Conservation (phyloP, 92 coral and sea anemone species). For the Parazoanthus darwini region DNA sequence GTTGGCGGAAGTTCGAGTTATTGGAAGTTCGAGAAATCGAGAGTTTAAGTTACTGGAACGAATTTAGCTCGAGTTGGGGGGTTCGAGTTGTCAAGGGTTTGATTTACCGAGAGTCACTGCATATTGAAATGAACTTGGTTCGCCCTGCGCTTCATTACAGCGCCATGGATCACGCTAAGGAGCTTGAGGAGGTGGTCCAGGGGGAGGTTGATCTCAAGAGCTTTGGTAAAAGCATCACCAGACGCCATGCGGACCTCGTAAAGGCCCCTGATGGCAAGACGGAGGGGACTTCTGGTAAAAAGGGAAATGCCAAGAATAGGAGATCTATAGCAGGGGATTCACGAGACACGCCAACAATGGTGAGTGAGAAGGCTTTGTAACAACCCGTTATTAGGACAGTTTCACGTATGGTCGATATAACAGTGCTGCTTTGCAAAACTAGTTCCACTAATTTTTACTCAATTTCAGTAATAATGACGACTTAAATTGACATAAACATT, state of each 20-base stretch:
- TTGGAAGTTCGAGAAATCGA: too few species aligned
- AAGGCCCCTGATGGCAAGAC: conserved; percentile 68
- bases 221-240: conserved; percentile 57
- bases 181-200: conserved; percentile 53
- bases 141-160: conserved; percentile 33
- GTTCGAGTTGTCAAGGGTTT: too few species aligned
- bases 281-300: conserved; percentile 62
- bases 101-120: not conserved
- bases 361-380: conserved; percentile 9
- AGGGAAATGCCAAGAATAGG: conserved; percentile 67
- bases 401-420: too few species aligned
- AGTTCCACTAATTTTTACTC: too few species aligned
- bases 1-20: too few species aligned
- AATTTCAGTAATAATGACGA: too few species aligned
- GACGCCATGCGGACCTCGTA: conserved; percentile 92
- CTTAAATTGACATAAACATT: too few species aligned
- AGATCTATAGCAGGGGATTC: conserved; percentile 53
- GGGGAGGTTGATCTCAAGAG: conserved; percentile 83
- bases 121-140: not conserved
- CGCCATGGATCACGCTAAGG: conserved; percentile 81
- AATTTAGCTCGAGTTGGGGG: too few species aligned
- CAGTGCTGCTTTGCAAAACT: too few species aligned
- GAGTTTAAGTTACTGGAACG: too few species aligned
- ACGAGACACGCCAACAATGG: conserved; percentile 57
- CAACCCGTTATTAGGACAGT: too few species aligned